Evolutionary conservation across 2,888 invertebrate genomes (phyloP), one percentile per base, ranked within the genome.

Genomic region (Callimorpha dominula): DNA sequence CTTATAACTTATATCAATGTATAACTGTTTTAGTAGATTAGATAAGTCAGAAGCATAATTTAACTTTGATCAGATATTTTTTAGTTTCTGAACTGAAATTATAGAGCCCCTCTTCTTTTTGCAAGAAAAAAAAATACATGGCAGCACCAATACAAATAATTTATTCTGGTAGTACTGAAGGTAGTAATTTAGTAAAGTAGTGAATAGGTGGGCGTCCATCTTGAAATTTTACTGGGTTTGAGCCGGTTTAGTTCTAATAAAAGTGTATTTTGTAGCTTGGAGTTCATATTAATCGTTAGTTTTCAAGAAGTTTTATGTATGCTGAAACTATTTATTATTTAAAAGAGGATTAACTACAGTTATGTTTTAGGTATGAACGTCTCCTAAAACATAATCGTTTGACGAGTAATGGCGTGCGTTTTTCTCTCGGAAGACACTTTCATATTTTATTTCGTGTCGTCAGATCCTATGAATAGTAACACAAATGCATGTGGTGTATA

Each of bases 191-290:
- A 83, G 85, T 88, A 88, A 89, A 90, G 86, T 86, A 85, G 83
- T 89, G 90, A 90, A 97, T 96, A 96, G 96, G 97, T 96, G 96
- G 96, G 97, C 97, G 97, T 97, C 97, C 97, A 97, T 97, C 97
- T 97, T 97, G 97, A 96, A 89, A 97, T 96, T 96, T 96, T 96
- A 96, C 96, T 97, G 96, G 96, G 96, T 96, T 96, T 96, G 97
- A 97, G 97, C 97, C 97, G 97, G 97, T 96, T 96, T 94, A 95
- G 93, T 95, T 95, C 94, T 94, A 96, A 94, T 95, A 94, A 92
- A 94, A 95, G 94, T 95, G 95, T 92, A 92, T 92, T 93, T 94
- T 94, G 89, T 93, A 92, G 93, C 92, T 91, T 90, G 89, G 90
- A 92, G 91, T 92, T 90, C 87, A 90, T 90, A 88, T 90, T 91